Percentiles rank a stretch among this genome's conserved stretches.
Conservation (phyloP, 2,797 vertebrate species). For the Tragelaphus eurycerus region DNA sequence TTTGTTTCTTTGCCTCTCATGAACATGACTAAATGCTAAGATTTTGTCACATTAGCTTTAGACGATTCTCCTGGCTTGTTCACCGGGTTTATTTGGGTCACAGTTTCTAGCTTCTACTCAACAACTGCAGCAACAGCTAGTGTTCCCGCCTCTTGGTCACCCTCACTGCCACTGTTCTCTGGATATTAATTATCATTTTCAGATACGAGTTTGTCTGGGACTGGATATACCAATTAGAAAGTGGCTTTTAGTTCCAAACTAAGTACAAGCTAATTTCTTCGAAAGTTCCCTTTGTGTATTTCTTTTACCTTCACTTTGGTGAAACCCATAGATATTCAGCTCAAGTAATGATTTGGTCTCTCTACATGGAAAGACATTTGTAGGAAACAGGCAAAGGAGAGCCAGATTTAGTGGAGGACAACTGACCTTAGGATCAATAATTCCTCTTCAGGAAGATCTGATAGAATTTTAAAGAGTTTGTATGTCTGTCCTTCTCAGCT, state of each 20-base stretch:
- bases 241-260: neutral
- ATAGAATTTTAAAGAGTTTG: neutral
- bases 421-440: neutral
- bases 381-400: neutral
- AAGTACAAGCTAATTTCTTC: slow-evolving; percentile 9
- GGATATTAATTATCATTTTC: slow-evolving; percentile 27
- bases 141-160: neutral
- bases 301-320: slow-evolving; percentile 8
- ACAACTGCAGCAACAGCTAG: neutral
- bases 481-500: neutral
- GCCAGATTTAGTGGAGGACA: neutral
- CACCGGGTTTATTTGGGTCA: neutral
- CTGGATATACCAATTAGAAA: slow-evolving; percentile 6
- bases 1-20: neutral
- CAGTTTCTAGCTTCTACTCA: neutral
- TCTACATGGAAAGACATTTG: neutral
- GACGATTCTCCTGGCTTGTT: neutral
- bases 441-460: slow-evolving; percentile 5
- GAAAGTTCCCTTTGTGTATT: slow-evolving; percentile 4
- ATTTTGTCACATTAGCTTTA: neutral
- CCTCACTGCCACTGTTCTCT: neutral
- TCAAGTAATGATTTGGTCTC: slow-evolving; percentile 9
- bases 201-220: neutral
- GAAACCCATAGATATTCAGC: slow-evolving; percentile 36
- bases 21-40: neutral